Conservation (phyloP, 2,888 invertebrate genomes). For the Cantharis flavilabris region DNA sequence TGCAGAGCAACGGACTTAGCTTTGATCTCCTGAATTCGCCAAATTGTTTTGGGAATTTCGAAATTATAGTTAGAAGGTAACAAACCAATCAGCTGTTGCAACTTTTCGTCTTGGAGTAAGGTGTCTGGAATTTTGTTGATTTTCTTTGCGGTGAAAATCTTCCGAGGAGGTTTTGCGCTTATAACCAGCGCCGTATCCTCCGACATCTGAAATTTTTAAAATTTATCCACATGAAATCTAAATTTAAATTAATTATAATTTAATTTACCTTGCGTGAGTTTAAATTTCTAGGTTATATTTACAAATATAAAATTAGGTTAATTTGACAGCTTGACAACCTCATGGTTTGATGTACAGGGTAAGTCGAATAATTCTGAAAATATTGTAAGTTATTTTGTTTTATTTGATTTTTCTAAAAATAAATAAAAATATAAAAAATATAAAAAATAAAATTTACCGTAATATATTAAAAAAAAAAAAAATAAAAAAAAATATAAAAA, state of each 20-base stretch:
- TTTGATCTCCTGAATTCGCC: conserved; percentile 86
- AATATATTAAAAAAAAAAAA: too few relatives aligned
- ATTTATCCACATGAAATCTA: background rate
- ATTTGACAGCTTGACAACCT: background rate
- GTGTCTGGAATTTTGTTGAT: conserved; percentile 82
- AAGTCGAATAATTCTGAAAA: background rate
- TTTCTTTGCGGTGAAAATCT: conserved; percentile 77
- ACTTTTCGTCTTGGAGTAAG: conserved; percentile 72
- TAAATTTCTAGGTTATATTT: background rate
- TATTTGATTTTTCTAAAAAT: too few relatives aligned
- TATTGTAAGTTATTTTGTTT: too few relatives aligned
- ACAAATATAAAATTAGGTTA: background rate
- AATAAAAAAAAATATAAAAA: too few relatives aligned
- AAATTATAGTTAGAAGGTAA: conserved; percentile 97
- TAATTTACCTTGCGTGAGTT: background rate
- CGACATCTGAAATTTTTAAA: conserved; percentile 33
- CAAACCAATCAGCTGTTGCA: conserved; percentile 72
- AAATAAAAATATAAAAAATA: too few relatives aligned
- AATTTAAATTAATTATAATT: background rate
- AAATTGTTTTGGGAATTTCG: conserved; percentile 96
- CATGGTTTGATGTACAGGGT: background rate
- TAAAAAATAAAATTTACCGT: too few relatives aligned
- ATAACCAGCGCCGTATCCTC: conserved; percentile 65
- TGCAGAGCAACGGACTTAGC: conserved; percentile 92
- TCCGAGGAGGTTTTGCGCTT: conserved; percentile 78